phyloP scores from a whole-genome alignment of 1,140 invertebrate species.

The Bradysia coprophila region DNA sequence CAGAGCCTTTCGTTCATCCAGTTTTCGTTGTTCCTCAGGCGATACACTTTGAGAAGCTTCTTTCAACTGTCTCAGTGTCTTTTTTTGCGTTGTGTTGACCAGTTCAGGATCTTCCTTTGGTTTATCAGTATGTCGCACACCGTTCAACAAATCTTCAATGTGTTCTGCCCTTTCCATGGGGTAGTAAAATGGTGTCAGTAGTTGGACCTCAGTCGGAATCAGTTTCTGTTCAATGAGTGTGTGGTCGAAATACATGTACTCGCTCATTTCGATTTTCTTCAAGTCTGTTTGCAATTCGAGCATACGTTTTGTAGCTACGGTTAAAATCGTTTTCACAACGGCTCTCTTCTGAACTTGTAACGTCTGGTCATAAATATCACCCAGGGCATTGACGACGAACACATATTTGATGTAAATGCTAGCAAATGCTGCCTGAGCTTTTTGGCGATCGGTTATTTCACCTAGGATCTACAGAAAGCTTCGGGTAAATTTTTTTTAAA shows the following conservation, averaged over 20 bases:
- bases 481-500: too few species aligned
- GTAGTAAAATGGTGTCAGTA: conserved; percentile 21
- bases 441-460: conserved; percentile 1
- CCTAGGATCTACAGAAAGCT: too few species aligned
- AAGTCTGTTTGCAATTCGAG: conserved; percentile 24
- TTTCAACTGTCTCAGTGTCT: not conserved
- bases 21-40: conserved; percentile 10
- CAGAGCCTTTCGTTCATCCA: conserved; percentile 8
- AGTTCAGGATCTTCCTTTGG: not conserved
- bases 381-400: conserved; percentile 15
- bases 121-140: conserved; percentile 9
- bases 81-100: too few species aligned
- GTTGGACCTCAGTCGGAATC: conserved; percentile 28
- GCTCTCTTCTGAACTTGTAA: conserved; percentile 42
- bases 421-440: conserved; percentile 9
- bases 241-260: conserved; percentile 39
- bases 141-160: conserved; percentile 12
- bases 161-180: conserved; percentile 14
- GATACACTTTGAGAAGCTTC: conserved; percentile 2
- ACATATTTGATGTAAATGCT: conserved; percentile 17
- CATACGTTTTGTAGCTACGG: conserved; percentile 18
- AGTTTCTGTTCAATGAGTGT: conserved; percentile 36
- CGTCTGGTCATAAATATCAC: conserved; percentile 34
- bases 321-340: conserved; percentile 29
- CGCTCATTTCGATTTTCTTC: conserved; percentile 24